Evolutionary conservation across 2,888 invertebrate species (phyloP), one percentile per base, ranked within the genome.

Genomic region (Axea sp.): DNA sequence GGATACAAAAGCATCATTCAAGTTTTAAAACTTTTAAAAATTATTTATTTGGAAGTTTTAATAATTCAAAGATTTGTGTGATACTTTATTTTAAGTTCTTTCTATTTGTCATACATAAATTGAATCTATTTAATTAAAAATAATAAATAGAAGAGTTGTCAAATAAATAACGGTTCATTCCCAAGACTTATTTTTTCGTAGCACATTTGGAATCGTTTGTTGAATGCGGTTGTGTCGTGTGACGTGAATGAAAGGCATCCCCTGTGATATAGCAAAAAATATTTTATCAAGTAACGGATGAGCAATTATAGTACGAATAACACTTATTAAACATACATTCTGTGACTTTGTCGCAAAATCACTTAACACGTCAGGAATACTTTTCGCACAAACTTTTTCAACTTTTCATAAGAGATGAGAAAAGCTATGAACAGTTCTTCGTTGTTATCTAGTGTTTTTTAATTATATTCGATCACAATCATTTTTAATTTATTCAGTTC

Each of bases 221-320:
- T 57, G 19, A 59, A 30, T 30, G 31, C 47, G 39, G 47, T 35
- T 51, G 53, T 43, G 60, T 53, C 53, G 43, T 45, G 65, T 53
- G 65, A 45, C 31, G 31, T 37, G 59, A 65, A 53, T 65, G 51
- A 59, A 49, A 60, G 47, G 78, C 76, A 77, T 78, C 77, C 47
- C 77, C 81, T 80, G 80, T 80, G 82, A 81, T 80, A 80, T 79
- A 78, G 67, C 43, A 75, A 80, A 73, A 59, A 51, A 75, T 76
- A 79, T 75, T 68, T 75, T 76, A 72, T 71, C 47, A 73, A 60
- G 28, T 64, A 57, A 79, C 49, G 75, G 59, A 75, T 57, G 75
- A 72, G 60, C 72, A 73, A 68, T 59, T 59, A 41, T 57, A 22
- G 37, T 49, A 49, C 17, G 49, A 51, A 53, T 39, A 57, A 39